phyloP scores from a whole-genome alignment of 1,140 invertebrate genomes.

The Carposina sasakii region DNA sequence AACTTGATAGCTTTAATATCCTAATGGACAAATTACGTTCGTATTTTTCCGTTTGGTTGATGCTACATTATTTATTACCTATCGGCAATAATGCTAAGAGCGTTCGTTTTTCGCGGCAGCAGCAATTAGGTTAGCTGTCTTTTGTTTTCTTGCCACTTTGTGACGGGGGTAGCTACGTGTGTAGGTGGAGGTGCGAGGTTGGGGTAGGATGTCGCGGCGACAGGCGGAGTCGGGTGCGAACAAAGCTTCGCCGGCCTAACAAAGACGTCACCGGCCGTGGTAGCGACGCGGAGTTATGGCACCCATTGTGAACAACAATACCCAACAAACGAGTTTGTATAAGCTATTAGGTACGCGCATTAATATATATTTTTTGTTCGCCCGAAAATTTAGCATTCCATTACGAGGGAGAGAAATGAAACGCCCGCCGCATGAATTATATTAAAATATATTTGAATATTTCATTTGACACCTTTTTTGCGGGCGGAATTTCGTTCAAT shows the following conservation, averaged over 20 bases:
- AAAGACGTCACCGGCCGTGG: slow-evolving; percentile 69
- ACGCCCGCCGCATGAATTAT: slow-evolving; percentile 71
- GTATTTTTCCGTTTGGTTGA: too few relatives aligned
- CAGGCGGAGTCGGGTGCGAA: slow-evolving; percentile 56
- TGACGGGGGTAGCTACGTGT: too few relatives aligned
- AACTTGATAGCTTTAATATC: slow-evolving; percentile 36
- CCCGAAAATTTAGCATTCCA: slow-evolving; percentile 72
- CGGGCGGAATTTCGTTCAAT: slow-evolving; percentile 67
- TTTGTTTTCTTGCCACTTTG: too few relatives aligned
- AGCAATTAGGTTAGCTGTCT: too few relatives aligned
- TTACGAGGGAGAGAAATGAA: slow-evolving; percentile 71
- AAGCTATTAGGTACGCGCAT: slow-evolving; percentile 72
- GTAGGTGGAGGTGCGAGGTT: not conserved
- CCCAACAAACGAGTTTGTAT: slow-evolving; percentile 72
- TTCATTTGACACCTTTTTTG: slow-evolving; percentile 72
- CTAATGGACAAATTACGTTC: slow-evolving; percentile 28
- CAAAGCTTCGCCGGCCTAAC: slow-evolving; percentile 60
- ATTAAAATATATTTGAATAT: slow-evolving; percentile 74
- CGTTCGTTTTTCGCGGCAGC: too few relatives aligned
- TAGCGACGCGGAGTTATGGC: slow-evolving; percentile 68
- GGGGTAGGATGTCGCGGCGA: slow-evolving; percentile 45
- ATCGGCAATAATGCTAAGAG: too few relatives aligned
- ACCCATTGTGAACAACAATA: slow-evolving; percentile 70
- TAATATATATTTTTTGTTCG: slow-evolving; percentile 72
- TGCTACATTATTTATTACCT: too few relatives aligned